Conservation (phyloP, 2,797 vertebrate genomes). For the Otus scops region DNA sequence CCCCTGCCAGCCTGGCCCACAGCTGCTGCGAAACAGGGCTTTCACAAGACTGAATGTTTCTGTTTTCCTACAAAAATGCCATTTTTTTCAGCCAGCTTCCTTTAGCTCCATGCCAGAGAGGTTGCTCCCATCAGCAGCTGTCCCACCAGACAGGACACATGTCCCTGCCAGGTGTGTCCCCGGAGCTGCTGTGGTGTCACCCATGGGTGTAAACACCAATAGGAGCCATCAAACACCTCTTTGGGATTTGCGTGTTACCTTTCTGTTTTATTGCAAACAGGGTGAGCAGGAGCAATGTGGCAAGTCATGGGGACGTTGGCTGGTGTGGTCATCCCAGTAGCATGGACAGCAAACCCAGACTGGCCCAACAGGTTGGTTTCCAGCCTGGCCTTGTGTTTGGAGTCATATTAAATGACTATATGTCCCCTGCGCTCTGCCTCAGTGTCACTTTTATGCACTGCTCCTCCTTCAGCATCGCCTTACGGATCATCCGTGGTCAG, state of each 20-base stretch:
- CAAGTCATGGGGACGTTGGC: neutral
- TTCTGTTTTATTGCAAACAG: neutral
- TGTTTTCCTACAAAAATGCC: neutral
- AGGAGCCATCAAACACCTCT: too few relatives aligned
- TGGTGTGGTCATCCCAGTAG: neutral
- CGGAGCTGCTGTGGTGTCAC: neutral
- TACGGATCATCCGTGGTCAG: neutral
- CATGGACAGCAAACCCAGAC: too few relatives aligned
- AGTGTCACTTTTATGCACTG: rapidly evolving
- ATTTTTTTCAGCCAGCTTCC: too few relatives aligned
- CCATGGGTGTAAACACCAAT: neutral
- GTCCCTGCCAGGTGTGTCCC: neutral
- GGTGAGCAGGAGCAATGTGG: neutral
- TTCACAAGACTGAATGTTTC: too few relatives aligned
- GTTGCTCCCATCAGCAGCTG: too few relatives aligned
- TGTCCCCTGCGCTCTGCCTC: neutral
- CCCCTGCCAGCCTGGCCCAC: neutral
- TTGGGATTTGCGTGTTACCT: neutral
- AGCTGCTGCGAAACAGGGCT: neutral
- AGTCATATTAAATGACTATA: neutral
- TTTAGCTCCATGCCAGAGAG: too few relatives aligned
- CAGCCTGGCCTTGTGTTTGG: neutral
- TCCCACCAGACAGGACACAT: too few relatives aligned
- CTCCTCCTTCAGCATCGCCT: neutral
- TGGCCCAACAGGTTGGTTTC: neutral